Evolutionary conservation across 2,888 invertebrate genomes (phyloP), one percentile per base, ranked within the genome.

Genomic region (Synanthedon andrenaeformis): DNA sequence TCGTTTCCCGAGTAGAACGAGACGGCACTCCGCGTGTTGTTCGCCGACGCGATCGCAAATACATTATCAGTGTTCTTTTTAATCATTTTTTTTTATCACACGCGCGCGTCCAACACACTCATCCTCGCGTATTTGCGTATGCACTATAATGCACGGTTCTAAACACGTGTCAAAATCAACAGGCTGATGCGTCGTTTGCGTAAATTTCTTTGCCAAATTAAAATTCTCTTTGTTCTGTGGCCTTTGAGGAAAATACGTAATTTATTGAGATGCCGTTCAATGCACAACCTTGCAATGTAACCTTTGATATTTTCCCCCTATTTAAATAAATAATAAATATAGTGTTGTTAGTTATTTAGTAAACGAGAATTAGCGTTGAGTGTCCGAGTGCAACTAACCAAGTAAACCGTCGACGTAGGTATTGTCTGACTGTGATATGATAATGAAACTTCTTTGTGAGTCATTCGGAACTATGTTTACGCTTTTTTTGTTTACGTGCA

Each of bases 11-110:
- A 76, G 66, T 72, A 79, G 84, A 83, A 78, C 70, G 86, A 78
- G 84, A 82, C 85, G 67, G 79, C 74, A 69, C 79, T 81, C 75
- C 82, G 75, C 68, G 73, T 76, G 82, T 82, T 84, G 76, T 79
- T 79, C 71, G 73, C 82, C 82, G 85, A 78, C 82, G 84, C 84
- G 84, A 86, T 83, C 80, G 84, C 85, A 82, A 85, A 86, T 74
- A 83, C 85, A 86, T 86, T 86, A 85, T 85, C 86, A 78, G 83
- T 72, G 76, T 86, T 87, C 74, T 82, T 83, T 86, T 85, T 87
- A 80, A 87, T 86, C 87, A 87, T 87, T 86, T 85, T 86, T 81
- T 80, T 82, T 77, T 77, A 82, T 74, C 74, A 74, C 68, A 76
- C 76, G 72, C 78, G 74, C 79, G 79, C 77, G 77, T 76, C 74